Evolutionary conservation across 2,888 invertebrate genomes (phyloP).

Genomic region (Brachynemurus nebulosus): DNA sequence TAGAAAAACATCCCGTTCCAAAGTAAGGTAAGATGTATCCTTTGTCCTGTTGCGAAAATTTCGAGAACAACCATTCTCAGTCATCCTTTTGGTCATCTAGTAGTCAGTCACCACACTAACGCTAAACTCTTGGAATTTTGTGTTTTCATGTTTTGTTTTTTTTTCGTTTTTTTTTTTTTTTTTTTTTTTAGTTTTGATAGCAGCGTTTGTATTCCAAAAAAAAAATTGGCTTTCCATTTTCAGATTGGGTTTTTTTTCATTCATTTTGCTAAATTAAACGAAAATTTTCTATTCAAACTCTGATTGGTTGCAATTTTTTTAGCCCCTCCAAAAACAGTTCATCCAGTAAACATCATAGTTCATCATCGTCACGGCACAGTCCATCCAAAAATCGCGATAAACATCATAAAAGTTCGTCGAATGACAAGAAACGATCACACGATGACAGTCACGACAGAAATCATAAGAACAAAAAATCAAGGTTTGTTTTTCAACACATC

Average conservation of each 20-base stretch:
- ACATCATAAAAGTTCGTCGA: slow-evolving; percentile 29
- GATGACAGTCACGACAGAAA: slow-evolving; percentile 57
- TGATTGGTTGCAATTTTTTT: too few relatives aligned
- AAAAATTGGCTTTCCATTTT: too few relatives aligned
- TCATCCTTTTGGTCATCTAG: too few relatives aligned
- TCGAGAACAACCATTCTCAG: too few relatives aligned
- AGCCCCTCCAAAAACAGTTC: slow-evolving; percentile 6
- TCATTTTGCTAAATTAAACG: too few relatives aligned
- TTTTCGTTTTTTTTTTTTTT: too few relatives aligned
- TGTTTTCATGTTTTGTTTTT: background rate
- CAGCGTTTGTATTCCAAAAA: too few relatives aligned
- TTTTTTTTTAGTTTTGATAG: too few relatives aligned
- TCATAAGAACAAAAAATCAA: slow-evolving; percentile 54
- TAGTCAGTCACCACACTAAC: too few relatives aligned
- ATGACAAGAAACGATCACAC: slow-evolving; percentile 55
- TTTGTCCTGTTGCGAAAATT: too few relatives aligned
- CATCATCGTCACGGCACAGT: slow-evolving; percentile 22
- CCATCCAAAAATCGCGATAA: slow-evolving; percentile 16
- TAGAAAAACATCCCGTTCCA: slow-evolving; percentile 5
- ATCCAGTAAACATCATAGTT: slow-evolving; percentile 6
- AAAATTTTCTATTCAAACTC: too few relatives aligned
- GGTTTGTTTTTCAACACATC: slow-evolving; percentile 35
- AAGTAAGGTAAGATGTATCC: slow-evolving; percentile 5
- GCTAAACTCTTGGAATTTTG: background rate
- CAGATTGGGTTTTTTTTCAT: too few relatives aligned